phyloP scores from a whole-genome alignment of 2,797 vertebrate genomes.

The Scolopax bukidnonensis region DNA sequence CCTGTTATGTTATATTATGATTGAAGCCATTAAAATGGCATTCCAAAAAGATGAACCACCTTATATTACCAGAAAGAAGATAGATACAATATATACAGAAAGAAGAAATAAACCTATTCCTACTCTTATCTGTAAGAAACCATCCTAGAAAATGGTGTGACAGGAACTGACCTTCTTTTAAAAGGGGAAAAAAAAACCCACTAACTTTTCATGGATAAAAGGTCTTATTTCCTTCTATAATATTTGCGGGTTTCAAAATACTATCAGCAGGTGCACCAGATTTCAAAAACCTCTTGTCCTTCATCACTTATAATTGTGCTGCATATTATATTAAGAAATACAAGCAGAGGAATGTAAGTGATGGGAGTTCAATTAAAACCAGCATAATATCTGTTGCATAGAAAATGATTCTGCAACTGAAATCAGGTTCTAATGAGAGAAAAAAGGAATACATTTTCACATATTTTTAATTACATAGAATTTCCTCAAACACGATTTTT shows the following conservation, averaged over 20 bases:
- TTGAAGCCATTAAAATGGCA: constrained; percentile 31
- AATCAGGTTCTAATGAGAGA: constrained; percentile 74
- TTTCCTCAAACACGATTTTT: constrained; percentile 81
- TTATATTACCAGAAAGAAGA: neutral
- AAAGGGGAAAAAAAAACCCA: neutral
- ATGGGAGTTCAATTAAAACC: constrained; percentile 78
- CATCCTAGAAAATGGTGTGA: neutral
- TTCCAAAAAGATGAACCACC: constrained; percentile 1
- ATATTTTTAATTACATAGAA: constrained; percentile 82
- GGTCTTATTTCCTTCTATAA: constrained; percentile 60
- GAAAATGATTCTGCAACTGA: constrained; percentile 66
- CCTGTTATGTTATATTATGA: neutral
- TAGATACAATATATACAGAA: neutral
- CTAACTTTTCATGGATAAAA: constrained; percentile 47
- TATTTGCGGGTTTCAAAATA: constrained; percentile 73
- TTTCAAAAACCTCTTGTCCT: constrained; percentile 78
- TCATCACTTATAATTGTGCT: constrained; percentile 75
- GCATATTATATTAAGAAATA: constrained; percentile 76
- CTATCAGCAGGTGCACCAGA: constrained; percentile 74
- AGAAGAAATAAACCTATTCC: neutral
- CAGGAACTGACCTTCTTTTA: constrained; percentile 40
- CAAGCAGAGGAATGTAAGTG: constrained; percentile 71
- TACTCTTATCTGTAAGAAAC: constrained; percentile 14
- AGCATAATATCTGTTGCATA: constrained; percentile 69
- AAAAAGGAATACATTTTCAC: constrained; percentile 77